phyloP scores from a whole-genome alignment of 2,797 vertebrate genomes.

The Mionectes olivaceus region DNA sequence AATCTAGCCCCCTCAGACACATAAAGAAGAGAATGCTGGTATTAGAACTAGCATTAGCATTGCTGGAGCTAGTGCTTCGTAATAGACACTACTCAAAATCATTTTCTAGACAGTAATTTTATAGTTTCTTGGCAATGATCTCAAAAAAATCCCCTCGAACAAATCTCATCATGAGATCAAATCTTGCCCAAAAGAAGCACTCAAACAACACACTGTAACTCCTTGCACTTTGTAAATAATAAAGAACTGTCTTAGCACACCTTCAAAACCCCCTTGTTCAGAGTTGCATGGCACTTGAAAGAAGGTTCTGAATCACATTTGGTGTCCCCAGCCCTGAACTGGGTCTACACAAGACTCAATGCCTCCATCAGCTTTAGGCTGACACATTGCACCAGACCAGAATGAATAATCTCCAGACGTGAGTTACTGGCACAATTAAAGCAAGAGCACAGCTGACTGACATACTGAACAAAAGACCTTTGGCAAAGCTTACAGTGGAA shows the following conservation, averaged over 20 bases:
- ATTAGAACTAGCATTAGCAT: background rate
- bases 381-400: background rate
- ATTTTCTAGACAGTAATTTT: background rate
- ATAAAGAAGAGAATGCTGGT: background rate
- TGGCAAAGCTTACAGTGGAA: conserved; percentile 26
- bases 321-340: background rate
- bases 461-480: conserved; percentile 14
- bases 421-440: conserved; percentile 48
- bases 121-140: background rate
- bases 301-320: background rate
- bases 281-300: background rate
- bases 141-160: background rate
- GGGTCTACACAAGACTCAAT: background rate
- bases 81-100: background rate
- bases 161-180: background rate
- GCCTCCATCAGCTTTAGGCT: background rate
- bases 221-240: background rate
- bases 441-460: conserved; percentile 34
- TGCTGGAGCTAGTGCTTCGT: background rate
- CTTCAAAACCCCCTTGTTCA: background rate
- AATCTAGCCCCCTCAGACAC: background rate
- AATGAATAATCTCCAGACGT: conserved; percentile 24
- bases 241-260: background rate
- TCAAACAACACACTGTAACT: background rate
- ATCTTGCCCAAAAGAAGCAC: background rate